Conservation (phyloP, 2,113 vertebrate genomes). For the Bombycilla garrulus region DNA sequence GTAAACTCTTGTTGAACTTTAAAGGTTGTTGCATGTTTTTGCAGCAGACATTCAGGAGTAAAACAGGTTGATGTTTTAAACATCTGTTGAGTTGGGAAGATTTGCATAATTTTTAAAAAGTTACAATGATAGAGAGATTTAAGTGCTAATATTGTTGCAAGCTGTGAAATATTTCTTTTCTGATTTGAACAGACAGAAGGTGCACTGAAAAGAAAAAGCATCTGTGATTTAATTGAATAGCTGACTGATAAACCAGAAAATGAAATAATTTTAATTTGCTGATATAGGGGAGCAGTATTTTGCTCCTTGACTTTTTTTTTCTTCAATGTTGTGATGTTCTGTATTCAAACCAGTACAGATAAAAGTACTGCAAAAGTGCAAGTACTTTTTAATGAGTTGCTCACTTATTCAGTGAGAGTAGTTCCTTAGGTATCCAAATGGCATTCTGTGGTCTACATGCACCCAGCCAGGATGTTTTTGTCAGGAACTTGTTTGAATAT, state of each 20-base stretch:
- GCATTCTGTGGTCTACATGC: background rate
- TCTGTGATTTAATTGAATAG: background rate
- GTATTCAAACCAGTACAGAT: background rate
- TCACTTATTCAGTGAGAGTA: background rate
- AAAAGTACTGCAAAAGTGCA: background rate
- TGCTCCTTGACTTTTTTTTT: background rate
- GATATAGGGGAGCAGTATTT: background rate
- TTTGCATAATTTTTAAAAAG: fast-evolving
- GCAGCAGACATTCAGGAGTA: background rate
- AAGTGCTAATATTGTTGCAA: background rate
- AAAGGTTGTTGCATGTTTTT: background rate
- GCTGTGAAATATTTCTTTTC: background rate
- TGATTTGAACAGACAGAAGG: background rate
- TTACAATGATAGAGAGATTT: background rate
- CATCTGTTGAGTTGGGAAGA: background rate
- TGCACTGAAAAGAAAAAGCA: background rate
- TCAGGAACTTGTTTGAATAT: background rate
- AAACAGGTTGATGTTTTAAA: background rate
- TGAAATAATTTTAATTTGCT: background rate
- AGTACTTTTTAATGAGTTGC: background rate
- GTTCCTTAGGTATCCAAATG: background rate
- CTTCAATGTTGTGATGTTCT: background rate
- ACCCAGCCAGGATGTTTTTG: background rate
- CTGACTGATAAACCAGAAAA: background rate
- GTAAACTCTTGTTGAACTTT: background rate